A percentile compares a stretch with the other conserved stretches of the same genome.
Conservation (phyloP, 2,113 vertebrate species). For the Orcinus orca region DNA sequence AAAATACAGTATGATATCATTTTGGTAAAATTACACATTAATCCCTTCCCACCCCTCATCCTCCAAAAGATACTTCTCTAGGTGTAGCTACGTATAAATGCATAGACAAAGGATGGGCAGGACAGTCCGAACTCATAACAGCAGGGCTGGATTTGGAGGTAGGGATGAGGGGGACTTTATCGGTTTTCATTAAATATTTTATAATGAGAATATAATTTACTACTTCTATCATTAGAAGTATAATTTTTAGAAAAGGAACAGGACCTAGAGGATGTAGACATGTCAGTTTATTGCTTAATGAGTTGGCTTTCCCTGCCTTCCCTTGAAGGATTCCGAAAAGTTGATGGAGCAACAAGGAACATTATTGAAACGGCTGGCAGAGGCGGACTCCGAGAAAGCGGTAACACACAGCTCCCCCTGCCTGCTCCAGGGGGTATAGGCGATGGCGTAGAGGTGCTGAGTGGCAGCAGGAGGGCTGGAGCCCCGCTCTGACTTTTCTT, state of each 20-base stretch:
- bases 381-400: slow-evolving; percentile 89
- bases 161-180: background rate
- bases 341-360: slow-evolving; percentile 85
- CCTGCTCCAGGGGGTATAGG: background rate
- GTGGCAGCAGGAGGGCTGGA: background rate
- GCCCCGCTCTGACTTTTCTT: background rate
- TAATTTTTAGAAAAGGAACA: background rate
- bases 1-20: background rate
- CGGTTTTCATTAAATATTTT: background rate
- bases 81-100: background rate
- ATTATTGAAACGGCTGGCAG: slow-evolving; percentile 87
- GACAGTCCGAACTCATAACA: no score
- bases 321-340: slow-evolving; percentile 84
- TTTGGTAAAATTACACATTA: background rate
- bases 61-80: background rate
- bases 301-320: background rate
- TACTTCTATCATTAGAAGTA: background rate
- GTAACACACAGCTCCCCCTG: slow-evolving; percentile 75
- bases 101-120: background rate
- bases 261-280: background rate
- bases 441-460: rapidly evolving
- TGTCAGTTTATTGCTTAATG: background rate
- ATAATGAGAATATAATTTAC: background rate
- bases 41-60: background rate
- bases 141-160: background rate